phyloP scores from a whole-genome alignment of 2,113 vertebrate species.

The Spheniscus mendiculus region DNA sequence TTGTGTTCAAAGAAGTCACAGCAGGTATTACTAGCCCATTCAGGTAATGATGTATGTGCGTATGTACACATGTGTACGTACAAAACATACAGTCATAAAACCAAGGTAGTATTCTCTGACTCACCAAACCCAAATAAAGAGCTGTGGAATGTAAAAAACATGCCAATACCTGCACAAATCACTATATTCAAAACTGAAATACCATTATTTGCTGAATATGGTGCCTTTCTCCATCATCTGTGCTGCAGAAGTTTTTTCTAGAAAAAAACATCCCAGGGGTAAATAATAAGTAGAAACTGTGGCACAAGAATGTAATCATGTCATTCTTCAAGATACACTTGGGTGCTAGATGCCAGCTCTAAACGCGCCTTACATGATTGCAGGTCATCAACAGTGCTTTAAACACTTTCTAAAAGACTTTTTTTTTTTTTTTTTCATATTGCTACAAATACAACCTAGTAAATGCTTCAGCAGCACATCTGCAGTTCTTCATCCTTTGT shows the following conservation, averaged over 20 bases:
- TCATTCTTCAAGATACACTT: not conserved
- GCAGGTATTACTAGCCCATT: not conserved
- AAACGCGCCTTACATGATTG: not conserved
- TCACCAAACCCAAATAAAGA: not conserved
- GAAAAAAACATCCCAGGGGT: accelerated
- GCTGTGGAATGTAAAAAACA: not conserved
- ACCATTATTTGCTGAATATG: accelerated
- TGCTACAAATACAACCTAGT: not conserved
- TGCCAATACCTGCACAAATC: not conserved
- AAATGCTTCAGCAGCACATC: not conserved
- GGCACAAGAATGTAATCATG: not conserved
- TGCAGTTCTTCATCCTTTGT: not conserved
- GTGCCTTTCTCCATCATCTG: not conserved
- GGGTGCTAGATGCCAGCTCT: not conserved
- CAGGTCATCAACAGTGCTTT: not conserved
- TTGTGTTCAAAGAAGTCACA: not conserved
- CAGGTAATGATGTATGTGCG: not conserved
- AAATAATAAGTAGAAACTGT: not conserved
- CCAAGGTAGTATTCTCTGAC: not conserved
- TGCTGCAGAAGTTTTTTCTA: not conserved
- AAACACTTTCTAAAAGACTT: not conserved
- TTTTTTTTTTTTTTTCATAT: not conserved
- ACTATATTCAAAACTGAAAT: not conserved
- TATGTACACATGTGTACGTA: accelerated
- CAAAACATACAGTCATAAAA: not conserved